These are phyloP conservation scores for Trichonephila clavata DNA, from an alignment of 1,140 invertebrate genomes.

Conservation along the genomic window DNA sequence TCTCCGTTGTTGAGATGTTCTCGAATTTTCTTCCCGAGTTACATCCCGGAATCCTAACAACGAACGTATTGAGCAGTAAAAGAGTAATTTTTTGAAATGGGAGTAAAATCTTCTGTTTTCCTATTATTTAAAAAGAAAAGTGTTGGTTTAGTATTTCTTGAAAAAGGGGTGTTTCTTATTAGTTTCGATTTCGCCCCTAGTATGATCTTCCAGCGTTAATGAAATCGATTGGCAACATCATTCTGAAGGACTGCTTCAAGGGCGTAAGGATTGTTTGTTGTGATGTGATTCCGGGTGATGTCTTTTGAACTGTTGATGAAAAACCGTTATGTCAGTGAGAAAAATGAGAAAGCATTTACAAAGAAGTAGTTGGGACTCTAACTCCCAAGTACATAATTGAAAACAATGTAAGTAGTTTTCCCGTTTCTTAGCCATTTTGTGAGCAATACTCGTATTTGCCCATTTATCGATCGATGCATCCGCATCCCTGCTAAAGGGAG, in stretches of 20 bases:
- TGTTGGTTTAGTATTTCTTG: too few relatives aligned
- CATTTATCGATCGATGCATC: conserved; percentile 47
- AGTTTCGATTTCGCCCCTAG: background rate
- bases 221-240: conserved; percentile 46
- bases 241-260: conserved; percentile 54
- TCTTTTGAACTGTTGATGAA: background rate
- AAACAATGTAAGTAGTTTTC: conserved; percentile 62
- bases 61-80: too few relatives aligned
- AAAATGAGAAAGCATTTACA: conserved; percentile 71
- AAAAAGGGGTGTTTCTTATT: background rate
- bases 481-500: background rate
- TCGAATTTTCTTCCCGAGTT: too few relatives aligned
- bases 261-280: conserved; percentile 43
- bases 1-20: too few relatives aligned
- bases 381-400: conserved; percentile 72
- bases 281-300: background rate
- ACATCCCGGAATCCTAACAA: too few relatives aligned
- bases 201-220: background rate
- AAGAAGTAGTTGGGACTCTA: conserved; percentile 64
- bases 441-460: background rate
- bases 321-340: conserved; percentile 58
- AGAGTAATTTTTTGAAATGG: too few relatives aligned
- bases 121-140: too few relatives aligned
- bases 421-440: background rate
- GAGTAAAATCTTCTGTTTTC: too few relatives aligned